Evolutionary conservation across 2,113 vertebrate genomes (phyloP).

Genomic region (Eleginops maclovinus): DNA sequence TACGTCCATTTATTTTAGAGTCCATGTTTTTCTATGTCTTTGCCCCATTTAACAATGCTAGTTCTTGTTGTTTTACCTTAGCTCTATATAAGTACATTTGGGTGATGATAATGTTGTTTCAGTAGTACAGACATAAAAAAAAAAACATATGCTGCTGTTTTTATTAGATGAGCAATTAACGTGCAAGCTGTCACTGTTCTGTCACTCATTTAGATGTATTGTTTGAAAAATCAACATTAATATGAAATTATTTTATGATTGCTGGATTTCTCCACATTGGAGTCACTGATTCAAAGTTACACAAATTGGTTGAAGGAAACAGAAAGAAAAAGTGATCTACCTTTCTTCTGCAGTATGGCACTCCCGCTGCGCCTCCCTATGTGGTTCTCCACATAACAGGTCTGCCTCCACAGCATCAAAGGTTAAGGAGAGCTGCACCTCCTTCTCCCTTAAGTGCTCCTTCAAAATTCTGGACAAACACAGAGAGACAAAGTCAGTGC

Average conservation of each 20-base stretch:
- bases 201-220: neutral
- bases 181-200: neutral
- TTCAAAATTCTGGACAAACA: constrained; percentile 87
- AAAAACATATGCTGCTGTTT: no score
- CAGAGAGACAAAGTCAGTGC: constrained; percentile 17
- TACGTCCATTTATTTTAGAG: no score
- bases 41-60: no score
- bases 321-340: constrained; percentile 70
- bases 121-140: no score
- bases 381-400: constrained; percentile 94
- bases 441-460: constrained; percentile 97
- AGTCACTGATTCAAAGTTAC: no score
- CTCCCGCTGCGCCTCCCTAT: constrained; percentile 91
- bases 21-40: no score
- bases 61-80: no score
- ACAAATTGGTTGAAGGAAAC: neutral
- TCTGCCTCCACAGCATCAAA: constrained; percentile 94
- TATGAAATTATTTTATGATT: neutral
- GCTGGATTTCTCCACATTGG: neutral
- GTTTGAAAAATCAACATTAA: neutral
- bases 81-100: no score
- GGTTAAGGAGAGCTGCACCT: constrained; percentile 90
- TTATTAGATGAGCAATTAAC: constrained; percentile 11
- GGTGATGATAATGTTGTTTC: neutral
- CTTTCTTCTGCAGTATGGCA: constrained; percentile 92